A percentile compares a stretch with the other conserved stretches of the same genome.
These are phyloP conservation scores for Hiodon tergisus DNA, from an alignment of 2,113 vertebrate species.

Conservation along the genomic window DNA sequence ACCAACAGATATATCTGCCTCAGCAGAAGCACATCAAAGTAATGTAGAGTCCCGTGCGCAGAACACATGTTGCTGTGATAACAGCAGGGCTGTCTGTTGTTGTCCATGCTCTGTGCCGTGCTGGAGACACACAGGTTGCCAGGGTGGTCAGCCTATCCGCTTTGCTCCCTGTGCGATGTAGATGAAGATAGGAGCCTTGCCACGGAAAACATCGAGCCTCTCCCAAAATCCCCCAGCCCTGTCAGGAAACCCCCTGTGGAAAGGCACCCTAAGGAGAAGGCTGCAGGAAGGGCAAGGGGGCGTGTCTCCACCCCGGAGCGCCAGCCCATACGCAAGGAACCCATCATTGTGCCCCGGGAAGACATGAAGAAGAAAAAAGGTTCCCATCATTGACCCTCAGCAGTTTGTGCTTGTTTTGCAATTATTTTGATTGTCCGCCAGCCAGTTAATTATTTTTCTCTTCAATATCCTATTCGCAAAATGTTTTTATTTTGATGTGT, in stretches of 20 bases:
- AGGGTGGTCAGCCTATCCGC: slow-evolving; percentile 31
- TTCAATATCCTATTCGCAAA: too few relatives aligned
- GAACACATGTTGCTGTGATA: too few relatives aligned
- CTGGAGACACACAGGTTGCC: neutral
- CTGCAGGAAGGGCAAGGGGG: slow-evolving; percentile 76
- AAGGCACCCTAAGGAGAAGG: slow-evolving; percentile 83
- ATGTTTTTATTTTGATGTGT: too few relatives aligned
- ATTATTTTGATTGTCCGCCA: too few relatives aligned
- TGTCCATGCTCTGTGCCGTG: too few relatives aligned
- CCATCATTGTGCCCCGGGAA: slow-evolving; percentile 83
- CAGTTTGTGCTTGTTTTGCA: too few relatives aligned
- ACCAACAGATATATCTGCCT: too few relatives aligned
- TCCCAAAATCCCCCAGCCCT: slow-evolving; percentile 67
- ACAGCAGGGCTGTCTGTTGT: too few relatives aligned
- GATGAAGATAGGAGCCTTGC: slow-evolving; percentile 95
- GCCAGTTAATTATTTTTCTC: too few relatives aligned
- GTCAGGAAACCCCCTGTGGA: slow-evolving; percentile 73
- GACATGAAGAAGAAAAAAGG: slow-evolving; percentile 99
- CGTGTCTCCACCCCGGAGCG: slow-evolving; percentile 92
- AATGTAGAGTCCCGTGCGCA: too few relatives aligned
- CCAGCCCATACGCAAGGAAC: slow-evolving; percentile 87
- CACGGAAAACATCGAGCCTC: slow-evolving; percentile 86
- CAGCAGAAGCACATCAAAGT: too few relatives aligned
- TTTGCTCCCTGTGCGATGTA: slow-evolving; percentile 66
- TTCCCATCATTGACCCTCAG: slow-evolving; percentile 51